Evolutionary conservation across 2,888 invertebrate genomes (phyloP), one percentile per base, ranked within the genome.

Genomic region (Panzeria rudis): DNA sequence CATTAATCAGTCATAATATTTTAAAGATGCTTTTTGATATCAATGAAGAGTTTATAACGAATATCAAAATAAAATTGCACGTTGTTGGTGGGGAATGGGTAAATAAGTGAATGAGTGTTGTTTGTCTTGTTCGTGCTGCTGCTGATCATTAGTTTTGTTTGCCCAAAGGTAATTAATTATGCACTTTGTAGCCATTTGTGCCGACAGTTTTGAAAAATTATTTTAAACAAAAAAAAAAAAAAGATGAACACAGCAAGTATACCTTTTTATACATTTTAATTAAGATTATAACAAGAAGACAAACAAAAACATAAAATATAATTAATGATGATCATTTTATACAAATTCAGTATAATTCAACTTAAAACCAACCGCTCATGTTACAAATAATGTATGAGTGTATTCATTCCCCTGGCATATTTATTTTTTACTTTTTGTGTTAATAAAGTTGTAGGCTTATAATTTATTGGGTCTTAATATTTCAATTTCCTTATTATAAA

Each of bases 141-240:
- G 80, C 66, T 80, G 71, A 86, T 86, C 84, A 86, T 85, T 86
- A 84, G 83, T 87, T 83, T 78, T 82, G 84, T 84, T 84, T 73
- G 85, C 79, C 86, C 83, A 82, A 77, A 82, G 87, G 89, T 89
- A 90, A 90, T 90, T 90, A 91, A 90, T 90, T 90, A 90, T 89
- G 77, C 68, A 81, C 84, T 84, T 84, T 84, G 81, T 85, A 86
- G 82, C 89, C 84, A 77, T 72, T 77, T 81, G 84, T 81, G 84
- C 84, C 81, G 84, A 84, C 84, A 81, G 66, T 80, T 89, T 90
- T 90, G 89, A 90, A 90, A 90, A 89, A 90, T 90, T 88, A 88
- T 88, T 87, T 87, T 54, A 35, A 71, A 52, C n/a, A 54, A 54
- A 52, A 25, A 54, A 52, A 17, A 41, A 20, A 32, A 47, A 47